Evolutionary conservation across 2,113 vertebrate species (phyloP).

Genomic region (Tamias sibiricus): DNA sequence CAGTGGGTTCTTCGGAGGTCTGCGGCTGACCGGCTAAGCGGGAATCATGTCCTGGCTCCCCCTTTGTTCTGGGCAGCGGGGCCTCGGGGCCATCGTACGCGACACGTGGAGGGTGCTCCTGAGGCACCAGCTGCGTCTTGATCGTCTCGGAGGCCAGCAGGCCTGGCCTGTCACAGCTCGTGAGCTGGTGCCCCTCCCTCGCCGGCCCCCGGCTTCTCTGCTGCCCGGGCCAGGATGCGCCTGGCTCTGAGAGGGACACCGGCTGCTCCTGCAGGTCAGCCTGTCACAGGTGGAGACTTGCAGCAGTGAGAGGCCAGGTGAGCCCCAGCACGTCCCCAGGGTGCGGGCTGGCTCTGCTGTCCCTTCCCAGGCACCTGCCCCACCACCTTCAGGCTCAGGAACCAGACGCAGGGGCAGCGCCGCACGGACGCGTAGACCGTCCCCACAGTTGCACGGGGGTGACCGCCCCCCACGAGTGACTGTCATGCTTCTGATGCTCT

Average conservation of each 20-base stretch:
- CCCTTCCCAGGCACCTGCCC: too few species aligned
- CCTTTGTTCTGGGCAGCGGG: background rate
- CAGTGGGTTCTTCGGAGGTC: background rate
- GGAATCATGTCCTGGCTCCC: background rate
- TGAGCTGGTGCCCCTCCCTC: background rate
- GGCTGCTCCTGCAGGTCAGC: background rate
- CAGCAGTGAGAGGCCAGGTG: background rate
- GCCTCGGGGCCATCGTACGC: background rate
- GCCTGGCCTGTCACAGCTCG: background rate
- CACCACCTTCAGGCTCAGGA: too few species aligned
- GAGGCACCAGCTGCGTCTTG: background rate
- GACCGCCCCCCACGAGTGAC: too few species aligned
- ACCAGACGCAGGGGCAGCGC: too few species aligned
- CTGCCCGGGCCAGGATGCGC: background rate
- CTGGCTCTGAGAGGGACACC: background rate
- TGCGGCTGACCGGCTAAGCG: background rate
- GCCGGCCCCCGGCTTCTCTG: background rate
- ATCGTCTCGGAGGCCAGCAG: background rate
- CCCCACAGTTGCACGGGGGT: too few species aligned
- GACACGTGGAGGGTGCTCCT: background rate
- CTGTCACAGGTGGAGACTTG: background rate
- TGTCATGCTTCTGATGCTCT: too few species aligned
- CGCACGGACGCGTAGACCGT: too few species aligned
- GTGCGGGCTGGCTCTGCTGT: background rate
- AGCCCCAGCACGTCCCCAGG: background rate